phyloP scores from a whole-genome alignment of 2,888 invertebrate species.

The Drosophila quinaria region DNA sequence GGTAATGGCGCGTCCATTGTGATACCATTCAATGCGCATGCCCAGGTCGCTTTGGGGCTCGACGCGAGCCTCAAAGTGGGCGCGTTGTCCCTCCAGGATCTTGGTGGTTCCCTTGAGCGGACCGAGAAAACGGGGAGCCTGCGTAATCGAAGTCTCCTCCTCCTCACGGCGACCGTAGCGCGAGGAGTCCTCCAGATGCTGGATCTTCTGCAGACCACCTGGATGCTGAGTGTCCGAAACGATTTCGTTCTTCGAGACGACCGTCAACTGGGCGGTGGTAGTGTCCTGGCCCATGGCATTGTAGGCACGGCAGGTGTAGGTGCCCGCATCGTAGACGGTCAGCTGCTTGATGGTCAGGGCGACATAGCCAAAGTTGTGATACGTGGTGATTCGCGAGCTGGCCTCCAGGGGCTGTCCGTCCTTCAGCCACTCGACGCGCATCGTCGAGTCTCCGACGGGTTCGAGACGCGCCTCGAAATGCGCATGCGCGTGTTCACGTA shows the following conservation, averaged over 20 bases:
- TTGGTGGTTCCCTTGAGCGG: conserved; percentile 96
- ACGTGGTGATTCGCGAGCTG: conserved; percentile 96
- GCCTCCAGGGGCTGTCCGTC: conserved; percentile 96
- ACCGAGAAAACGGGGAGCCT: conserved; percentile 94
- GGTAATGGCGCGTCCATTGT: conserved; percentile 96
- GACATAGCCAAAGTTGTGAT: conserved; percentile 98
- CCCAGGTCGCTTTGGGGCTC: conserved; percentile 97
- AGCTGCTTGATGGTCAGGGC: conserved; percentile 97
- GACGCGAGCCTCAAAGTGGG: conserved; percentile 97
- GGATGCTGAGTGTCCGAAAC: conserved; percentile 96
- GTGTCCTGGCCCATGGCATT: conserved; percentile 95
- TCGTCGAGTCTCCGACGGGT: conserved; percentile 95
- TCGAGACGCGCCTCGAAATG: conserved; percentile 98
- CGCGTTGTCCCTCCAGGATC: conserved; percentile 96
- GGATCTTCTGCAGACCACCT: conserved; percentile 95
- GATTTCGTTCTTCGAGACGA: conserved; percentile 94
- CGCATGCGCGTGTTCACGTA: conserved; percentile 96
- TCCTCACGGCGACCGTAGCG: conserved; percentile 89
- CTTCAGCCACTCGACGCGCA: conserved; percentile 96
- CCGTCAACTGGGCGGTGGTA: conserved; percentile 92
- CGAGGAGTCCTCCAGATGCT: conserved; percentile 93
- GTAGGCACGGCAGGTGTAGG: conserved; percentile 94
- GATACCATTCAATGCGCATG: conserved; percentile 98
- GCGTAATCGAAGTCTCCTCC: conserved; percentile 91
- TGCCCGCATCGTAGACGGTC: conserved; percentile 94